Percentiles rank a stretch among this genome's conserved stretches.
These are phyloP conservation scores for Poeciliopsis paucimaculata DNA, from an alignment of 2,797 vertebrate genomes.

Conservation along the genomic window DNA sequence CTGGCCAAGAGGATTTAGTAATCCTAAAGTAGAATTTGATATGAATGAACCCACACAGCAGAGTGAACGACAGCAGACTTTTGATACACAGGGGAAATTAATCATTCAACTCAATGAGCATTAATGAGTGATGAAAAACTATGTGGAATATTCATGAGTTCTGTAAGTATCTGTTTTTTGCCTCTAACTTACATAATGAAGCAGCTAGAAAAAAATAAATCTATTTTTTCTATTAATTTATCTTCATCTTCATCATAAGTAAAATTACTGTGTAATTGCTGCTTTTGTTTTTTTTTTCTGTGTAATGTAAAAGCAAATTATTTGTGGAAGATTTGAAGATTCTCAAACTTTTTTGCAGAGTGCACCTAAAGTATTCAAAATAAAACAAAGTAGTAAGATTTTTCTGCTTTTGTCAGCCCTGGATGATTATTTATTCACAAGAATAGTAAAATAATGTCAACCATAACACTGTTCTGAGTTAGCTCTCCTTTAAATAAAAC, in stretches of 20 bases:
- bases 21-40: constrained; percentile 50
- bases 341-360: too few species aligned
- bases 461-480: background rate
- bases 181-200: background rate
- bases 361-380: too few species aligned
- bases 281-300: background rate
- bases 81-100: background rate
- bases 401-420: background rate
- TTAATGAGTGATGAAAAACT: background rate
- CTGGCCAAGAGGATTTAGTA: constrained; percentile 26
- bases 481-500: background rate
- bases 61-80: constrained; percentile 26
- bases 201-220: background rate
- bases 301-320: background rate
- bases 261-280: background rate
- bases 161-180: background rate
- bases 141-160: background rate
- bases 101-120: background rate
- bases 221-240: background rate
- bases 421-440: background rate
- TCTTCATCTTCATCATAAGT: background rate
- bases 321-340: too few species aligned
- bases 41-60: constrained; percentile 27
- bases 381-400: background rate
- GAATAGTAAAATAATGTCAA: background rate